A percentile compares a stretch with the other conserved stretches of the same genome.
These are phyloP conservation scores for Clusia tigrina DNA, from an alignment of 2,888 invertebrate genomes.

Conservation along the genomic window DNA sequence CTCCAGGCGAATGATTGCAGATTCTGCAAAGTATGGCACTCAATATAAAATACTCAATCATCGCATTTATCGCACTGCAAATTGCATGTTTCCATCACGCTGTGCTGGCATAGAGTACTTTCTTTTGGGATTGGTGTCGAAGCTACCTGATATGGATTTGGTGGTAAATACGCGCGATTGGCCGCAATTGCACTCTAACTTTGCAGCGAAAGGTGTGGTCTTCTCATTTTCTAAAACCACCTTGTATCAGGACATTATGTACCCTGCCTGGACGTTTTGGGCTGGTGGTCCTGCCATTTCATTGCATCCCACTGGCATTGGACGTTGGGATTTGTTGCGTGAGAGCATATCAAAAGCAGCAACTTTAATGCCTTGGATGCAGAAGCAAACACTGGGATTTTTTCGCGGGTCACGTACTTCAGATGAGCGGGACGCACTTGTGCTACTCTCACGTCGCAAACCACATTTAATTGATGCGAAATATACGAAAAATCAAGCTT, in stretches of 20 bases:
- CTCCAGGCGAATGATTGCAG: constrained; percentile 70
- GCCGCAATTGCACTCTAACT: constrained; percentile 72
- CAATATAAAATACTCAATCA: constrained; percentile 86
- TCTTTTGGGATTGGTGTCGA: constrained; percentile 72
- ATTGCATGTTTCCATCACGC: constrained; percentile 92
- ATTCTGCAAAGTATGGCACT: constrained; percentile 71
- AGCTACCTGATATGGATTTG: constrained; percentile 84
- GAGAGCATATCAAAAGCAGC: constrained; percentile 74
- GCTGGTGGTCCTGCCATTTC: constrained; percentile 97
- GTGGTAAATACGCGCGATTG: constrained; percentile 91
- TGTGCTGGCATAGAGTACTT: constrained; percentile 93
- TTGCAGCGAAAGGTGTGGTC: constrained; percentile 63
- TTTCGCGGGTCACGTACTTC: constrained; percentile 96
- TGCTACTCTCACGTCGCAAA: constrained; percentile 78
- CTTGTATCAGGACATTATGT: constrained; percentile 89
- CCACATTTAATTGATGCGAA: constrained; percentile 87
- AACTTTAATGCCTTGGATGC: constrained; percentile 75
- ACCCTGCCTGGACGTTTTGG: constrained; percentile 98
- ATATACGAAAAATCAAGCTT: constrained; percentile 98
- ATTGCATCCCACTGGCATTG: constrained; percentile 91
- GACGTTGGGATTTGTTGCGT: constrained; percentile 90
- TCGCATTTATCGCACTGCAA: constrained; percentile 79
- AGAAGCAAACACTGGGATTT: constrained; percentile 77
- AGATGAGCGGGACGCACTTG: constrained; percentile 85
- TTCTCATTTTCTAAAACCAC: constrained; percentile 92